Conservation (phyloP, 2,888 invertebrate species). For the Melieria omissa region DNA sequence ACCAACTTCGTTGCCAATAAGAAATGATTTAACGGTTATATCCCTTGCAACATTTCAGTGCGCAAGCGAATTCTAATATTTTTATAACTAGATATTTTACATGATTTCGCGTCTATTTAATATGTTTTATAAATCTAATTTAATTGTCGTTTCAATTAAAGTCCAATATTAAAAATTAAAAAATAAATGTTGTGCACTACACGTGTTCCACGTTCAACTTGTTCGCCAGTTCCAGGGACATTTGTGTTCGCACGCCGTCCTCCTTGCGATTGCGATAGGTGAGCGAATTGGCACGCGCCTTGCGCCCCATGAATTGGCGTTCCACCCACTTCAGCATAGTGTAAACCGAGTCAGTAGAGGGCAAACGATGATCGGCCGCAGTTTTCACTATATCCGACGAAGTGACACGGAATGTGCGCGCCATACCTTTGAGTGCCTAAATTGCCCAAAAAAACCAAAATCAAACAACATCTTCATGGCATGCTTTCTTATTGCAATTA, state of each 20-base stretch:
- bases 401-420: slow-evolving; percentile 89
- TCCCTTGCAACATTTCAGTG: too few relatives aligned
- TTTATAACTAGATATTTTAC: too few relatives aligned
- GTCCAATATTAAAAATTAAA: too few relatives aligned
- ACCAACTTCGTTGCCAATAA: too few relatives aligned
- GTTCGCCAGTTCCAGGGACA: slow-evolving; percentile 73
- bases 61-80: too few relatives aligned
- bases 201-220: slow-evolving; percentile 58
- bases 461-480: background rate
- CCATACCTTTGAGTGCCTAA: slow-evolving; percentile 92
- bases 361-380: slow-evolving; percentile 85
- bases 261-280: slow-evolving; percentile 74
- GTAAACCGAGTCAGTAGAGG: slow-evolving; percentile 88
- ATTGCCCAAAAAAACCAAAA: slow-evolving; percentile 23
- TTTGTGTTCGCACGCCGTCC: slow-evolving; percentile 82
- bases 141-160: too few relatives aligned
- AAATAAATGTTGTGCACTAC: slow-evolving; percentile 38
- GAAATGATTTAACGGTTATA: too few relatives aligned
- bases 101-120: too few relatives aligned
- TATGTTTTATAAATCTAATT: too few relatives aligned
- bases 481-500: background rate
- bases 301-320: slow-evolving; percentile 82
- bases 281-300: slow-evolving; percentile 78
- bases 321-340: slow-evolving; percentile 93
- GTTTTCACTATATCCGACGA: slow-evolving; percentile 87